Evolutionary conservation across 2,888 invertebrate species (phyloP).

Genomic region (Molorchus minor): DNA sequence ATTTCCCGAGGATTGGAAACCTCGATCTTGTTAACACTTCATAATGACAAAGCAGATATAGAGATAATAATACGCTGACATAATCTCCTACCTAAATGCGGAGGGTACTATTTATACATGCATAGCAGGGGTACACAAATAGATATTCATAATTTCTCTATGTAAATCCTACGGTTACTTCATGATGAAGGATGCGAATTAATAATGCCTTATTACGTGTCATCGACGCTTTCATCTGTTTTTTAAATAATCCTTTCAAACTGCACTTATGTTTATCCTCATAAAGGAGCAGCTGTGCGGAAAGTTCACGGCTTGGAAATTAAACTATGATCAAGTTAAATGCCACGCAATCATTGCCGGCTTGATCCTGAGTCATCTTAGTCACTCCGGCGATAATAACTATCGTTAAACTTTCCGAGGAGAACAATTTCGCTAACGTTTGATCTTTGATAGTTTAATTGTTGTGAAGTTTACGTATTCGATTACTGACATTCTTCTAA

Average conservation of each 20-base stretch:
- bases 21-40: conserved; percentile 14
- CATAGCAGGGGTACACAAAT: no score
- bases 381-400: conserved; percentile 41
- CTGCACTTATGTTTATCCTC: conserved; percentile 18
- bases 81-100: conserved; percentile 10
- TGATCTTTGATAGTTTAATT: conserved; percentile 51
- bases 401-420: conserved; percentile 46
- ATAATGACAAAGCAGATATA: conserved; percentile 9
- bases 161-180: no score
- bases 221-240: no score
- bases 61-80: no score
- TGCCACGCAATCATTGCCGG: conserved; percentile 35
- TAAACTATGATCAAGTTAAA: conserved; percentile 40
- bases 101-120: conserved; percentile 14
- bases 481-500: conserved; percentile 29
- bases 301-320: conserved; percentile 34
- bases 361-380: conserved; percentile 39
- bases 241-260: no score
- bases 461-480: conserved; percentile 47
- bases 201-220: no score
- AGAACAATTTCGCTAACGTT: conserved; percentile 49
- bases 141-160: neutral
- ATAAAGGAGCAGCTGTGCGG: conserved; percentile 18
- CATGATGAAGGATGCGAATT: no score
- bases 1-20: no score